These are phyloP conservation scores for Carassius carassius DNA, from an alignment of 2,113 vertebrate species.

Conservation along the genomic window DNA sequence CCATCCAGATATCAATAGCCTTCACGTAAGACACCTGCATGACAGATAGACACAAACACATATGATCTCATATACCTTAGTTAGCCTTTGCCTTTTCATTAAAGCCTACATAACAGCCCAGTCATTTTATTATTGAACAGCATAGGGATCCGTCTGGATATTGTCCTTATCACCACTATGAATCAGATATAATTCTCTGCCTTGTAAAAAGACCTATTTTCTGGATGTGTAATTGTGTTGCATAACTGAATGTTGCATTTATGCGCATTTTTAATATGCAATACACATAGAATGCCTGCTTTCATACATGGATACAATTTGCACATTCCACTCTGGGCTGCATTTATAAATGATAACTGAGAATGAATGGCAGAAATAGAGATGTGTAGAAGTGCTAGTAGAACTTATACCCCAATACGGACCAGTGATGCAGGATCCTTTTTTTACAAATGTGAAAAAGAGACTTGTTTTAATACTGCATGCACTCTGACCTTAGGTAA, in stretches of 20 bases:
- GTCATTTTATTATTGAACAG: conserved; percentile 23
- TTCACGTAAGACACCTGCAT: conserved; percentile 94
- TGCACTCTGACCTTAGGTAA: conserved; percentile 84
- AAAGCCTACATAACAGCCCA: neutral
- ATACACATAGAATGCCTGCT: conserved; percentile 4
- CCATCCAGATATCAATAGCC: conserved; percentile 99
- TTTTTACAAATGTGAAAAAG: neutral
- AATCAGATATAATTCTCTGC: conserved; percentile 24
- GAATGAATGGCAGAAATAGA: conserved; percentile 1
- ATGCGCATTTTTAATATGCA: conserved; percentile 24
- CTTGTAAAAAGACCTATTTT: neutral
- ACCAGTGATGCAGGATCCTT: neutral
- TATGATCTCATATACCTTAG: neutral
- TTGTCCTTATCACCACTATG: neutral
- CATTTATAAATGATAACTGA: conserved; percentile 31
- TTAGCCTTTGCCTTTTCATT: conserved; percentile 3
- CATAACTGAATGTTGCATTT: conserved; percentile 20
- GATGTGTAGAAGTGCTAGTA: neutral
- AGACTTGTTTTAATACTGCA: neutral
- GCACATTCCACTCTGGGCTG: conserved; percentile 20
- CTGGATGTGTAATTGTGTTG: conserved; percentile 30
- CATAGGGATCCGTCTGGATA: neutral
- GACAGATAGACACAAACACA: conserved; percentile 32
- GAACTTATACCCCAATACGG: neutral
- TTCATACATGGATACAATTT: conserved; percentile 17